Conservation (phyloP, 2,888 invertebrate genomes). For the Agrochola lota region DNA sequence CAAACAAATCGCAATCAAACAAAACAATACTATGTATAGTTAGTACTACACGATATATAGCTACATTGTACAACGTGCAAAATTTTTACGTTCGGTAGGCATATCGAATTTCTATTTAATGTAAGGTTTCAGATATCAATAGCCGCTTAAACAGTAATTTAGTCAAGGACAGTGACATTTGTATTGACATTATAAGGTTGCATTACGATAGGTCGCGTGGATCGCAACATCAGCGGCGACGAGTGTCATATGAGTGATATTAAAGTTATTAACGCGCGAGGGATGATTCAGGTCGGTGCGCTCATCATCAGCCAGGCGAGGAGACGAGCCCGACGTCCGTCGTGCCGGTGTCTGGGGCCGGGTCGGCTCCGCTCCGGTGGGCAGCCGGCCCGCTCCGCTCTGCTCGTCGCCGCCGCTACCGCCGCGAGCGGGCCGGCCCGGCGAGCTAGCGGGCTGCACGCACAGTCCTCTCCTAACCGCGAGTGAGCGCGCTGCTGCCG, state of each 20-base stretch:
- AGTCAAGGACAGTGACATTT: conserved; percentile 68
- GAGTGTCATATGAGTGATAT: conserved; percentile 51
- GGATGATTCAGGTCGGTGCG: conserved; percentile 87
- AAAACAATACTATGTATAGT: conserved; percentile 38
- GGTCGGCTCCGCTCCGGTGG: conserved; percentile 66
- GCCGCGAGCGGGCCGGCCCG: conserved; percentile 71
- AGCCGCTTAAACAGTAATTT: conserved; percentile 41
- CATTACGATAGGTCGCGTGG: conserved; percentile 57
- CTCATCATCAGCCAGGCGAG: conserved; percentile 76
- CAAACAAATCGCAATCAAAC: conserved; percentile 56
- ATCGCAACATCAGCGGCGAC: conserved; percentile 27
- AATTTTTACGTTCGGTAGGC: conserved; percentile 6
- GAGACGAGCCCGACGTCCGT: conserved; percentile 57
- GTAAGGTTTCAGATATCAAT: conserved; percentile 54
- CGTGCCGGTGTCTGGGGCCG: conserved; percentile 44
- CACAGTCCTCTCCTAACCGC: conserved; percentile 88
- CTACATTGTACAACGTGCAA: conserved; percentile 10
- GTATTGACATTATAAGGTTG: conserved; percentile 60
- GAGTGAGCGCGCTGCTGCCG: conserved; percentile 89
- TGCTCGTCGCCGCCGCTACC: conserved; percentile 59
- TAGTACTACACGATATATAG: not conserved
- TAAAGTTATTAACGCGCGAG: conserved; percentile 76
- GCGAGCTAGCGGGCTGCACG: conserved; percentile 74
- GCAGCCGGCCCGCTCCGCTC: conserved; percentile 55
- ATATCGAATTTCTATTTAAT: conserved; percentile 43